phyloP scores from a whole-genome alignment of 2,113 vertebrate genomes.

The Crotalus horridus region DNA sequence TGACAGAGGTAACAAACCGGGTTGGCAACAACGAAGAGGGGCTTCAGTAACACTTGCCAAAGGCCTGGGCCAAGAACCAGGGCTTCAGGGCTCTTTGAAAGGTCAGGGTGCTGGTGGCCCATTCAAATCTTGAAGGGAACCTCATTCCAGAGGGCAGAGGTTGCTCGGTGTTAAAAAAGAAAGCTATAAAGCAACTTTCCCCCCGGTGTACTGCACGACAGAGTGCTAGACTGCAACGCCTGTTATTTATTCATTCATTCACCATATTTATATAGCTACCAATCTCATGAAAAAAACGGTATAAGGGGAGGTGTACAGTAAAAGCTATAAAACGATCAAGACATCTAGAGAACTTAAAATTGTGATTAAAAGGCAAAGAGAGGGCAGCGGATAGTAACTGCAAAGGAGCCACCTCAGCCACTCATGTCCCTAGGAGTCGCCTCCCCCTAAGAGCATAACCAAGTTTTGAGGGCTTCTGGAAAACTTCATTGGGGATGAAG shows the following conservation, averaged over 20 bases:
- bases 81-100: background rate
- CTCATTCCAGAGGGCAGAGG: background rate
- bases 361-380: background rate
- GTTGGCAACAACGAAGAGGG: background rate
- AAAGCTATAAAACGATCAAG: background rate
- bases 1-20: background rate
- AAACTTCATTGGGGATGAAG: background rate
- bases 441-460: background rate
- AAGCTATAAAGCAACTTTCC: background rate
- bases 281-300: background rate
- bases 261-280: background rate
- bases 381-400: background rate
- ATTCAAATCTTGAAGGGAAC: background rate
- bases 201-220: background rate
- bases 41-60: background rate
- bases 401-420: background rate
- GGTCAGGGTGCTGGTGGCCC: background rate
- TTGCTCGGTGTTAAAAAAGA: background rate
- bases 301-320: background rate
- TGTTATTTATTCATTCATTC: background rate
- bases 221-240: background rate
- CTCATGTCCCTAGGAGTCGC: background rate
- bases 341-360: background rate
- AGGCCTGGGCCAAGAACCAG: background rate
- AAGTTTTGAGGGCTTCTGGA: background rate